phyloP scores from a whole-genome alignment of 2,113 vertebrate genomes.

The Hymenochirus boettgeri region DNA sequence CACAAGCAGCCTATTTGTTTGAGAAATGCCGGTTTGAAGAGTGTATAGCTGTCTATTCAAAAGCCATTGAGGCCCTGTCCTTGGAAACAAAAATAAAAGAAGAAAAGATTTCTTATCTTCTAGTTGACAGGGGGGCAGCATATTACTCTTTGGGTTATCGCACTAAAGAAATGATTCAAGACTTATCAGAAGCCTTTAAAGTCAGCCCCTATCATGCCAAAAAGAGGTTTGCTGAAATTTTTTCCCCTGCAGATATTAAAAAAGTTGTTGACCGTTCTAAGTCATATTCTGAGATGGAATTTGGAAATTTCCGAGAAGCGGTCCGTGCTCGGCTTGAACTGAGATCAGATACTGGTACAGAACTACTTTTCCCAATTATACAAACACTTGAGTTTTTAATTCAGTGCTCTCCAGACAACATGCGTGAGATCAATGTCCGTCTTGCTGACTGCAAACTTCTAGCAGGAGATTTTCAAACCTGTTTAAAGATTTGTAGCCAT shows the following conservation, averaged over 20 bases:
- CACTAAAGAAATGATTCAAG: slow-evolving; percentile 58
- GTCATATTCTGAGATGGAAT: slow-evolving; percentile 60
- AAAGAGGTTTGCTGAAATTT: slow-evolving; percentile 63
- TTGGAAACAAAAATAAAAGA: slow-evolving; percentile 28
- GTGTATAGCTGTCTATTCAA: slow-evolving; percentile 63
- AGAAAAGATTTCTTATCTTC: slow-evolving; percentile 46
- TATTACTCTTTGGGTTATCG: slow-evolving; percentile 64
- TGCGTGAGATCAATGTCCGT: slow-evolving; percentile 67
- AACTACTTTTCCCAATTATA: slow-evolving; percentile 71
- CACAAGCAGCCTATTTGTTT: slow-evolving; percentile 63
- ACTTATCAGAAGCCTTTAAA: slow-evolving; percentile 75
- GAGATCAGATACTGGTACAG: slow-evolving; percentile 64
- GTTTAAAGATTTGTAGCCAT: slow-evolving; percentile 72
- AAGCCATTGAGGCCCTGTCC: slow-evolving; percentile 48
- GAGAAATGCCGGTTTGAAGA: slow-evolving; percentile 60
- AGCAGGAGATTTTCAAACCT: slow-evolving; percentile 62
- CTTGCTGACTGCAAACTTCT: slow-evolving; percentile 85
- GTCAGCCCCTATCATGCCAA: slow-evolving; percentile 61
- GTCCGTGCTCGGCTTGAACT: slow-evolving; percentile 69
- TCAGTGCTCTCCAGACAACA: slow-evolving; percentile 64
- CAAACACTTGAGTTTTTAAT: slow-evolving; percentile 70
- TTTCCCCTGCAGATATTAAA: slow-evolving; percentile 51
- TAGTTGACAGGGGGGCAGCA: slow-evolving; percentile 72
- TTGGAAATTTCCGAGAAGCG: slow-evolving; percentile 69
- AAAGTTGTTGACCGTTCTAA: slow-evolving; percentile 52